A percentile compares a stretch with the other conserved stretches of the same genome.
Conservation (phyloP, 1,140 invertebrate genomes). For the Penaeus vannamei region DNA sequence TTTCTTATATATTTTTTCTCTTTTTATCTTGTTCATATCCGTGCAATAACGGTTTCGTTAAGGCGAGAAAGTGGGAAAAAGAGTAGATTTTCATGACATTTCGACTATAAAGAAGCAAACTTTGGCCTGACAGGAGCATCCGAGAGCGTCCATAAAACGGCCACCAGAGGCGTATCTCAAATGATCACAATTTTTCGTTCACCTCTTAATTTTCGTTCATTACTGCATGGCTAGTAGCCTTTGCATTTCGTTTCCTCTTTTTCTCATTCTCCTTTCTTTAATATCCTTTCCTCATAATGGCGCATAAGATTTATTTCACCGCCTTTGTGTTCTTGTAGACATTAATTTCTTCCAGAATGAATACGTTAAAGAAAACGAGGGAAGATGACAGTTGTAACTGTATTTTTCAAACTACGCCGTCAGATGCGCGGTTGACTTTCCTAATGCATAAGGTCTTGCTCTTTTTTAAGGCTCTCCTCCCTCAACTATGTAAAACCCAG, state of each 20-base stretch:
- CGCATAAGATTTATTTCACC: too few species aligned
- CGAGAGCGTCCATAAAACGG: conserved; percentile 37
- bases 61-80: not conserved
- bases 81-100: not conserved
- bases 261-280: not conserved
- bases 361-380: too few species aligned
- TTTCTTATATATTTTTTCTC: not conserved
- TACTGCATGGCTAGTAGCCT: not conserved
- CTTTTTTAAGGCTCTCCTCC: too few species aligned
- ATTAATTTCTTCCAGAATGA: not conserved
- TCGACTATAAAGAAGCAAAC: conserved; percentile 48
- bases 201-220: conserved; percentile 45
- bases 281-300: not conserved
- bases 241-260: not conserved
- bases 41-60: too few species aligned
- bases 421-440: too few species aligned
- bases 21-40: not conserved
- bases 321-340: not conserved
- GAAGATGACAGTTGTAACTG: too few species aligned
- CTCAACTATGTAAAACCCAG: too few species aligned
- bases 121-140: conserved; percentile 8
- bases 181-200: conserved; percentile 42
- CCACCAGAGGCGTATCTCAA: conserved; percentile 23
- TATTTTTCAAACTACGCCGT: too few species aligned
- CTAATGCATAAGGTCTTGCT: too few species aligned